phyloP scores from a whole-genome alignment of 1,140 invertebrate species.

The Hyles vespertilio region DNA sequence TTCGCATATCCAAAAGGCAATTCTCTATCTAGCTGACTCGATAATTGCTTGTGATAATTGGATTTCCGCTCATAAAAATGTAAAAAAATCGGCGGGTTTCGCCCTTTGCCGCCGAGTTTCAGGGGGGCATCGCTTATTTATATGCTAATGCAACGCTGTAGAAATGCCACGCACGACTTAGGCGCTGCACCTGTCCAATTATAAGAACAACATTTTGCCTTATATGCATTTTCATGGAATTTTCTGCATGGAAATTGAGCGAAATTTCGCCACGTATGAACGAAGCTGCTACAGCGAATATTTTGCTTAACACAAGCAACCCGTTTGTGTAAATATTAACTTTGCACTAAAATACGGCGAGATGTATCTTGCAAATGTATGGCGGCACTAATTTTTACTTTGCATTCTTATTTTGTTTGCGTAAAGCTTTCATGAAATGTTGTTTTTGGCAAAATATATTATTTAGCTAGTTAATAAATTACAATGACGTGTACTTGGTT shows the following conservation, averaged over 20 bases:
- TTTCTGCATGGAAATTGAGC: slow-evolving; percentile 59
- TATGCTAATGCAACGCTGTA: slow-evolving; percentile 59
- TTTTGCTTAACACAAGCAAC: slow-evolving; percentile 32
- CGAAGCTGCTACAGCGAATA: slow-evolving; percentile 23
- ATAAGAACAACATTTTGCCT: slow-evolving; percentile 58
- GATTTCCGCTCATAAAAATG: slow-evolving; percentile 65
- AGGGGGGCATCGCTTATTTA: slow-evolving; percentile 60
- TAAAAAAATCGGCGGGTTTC: slow-evolving; percentile 37
- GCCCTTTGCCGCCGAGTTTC: slow-evolving; percentile 40
- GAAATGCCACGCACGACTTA: slow-evolving; percentile 58
- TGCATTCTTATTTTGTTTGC: no score
- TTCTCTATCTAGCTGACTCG: slow-evolving; percentile 53
- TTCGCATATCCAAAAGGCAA: slow-evolving; percentile 39
- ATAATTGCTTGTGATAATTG: slow-evolving; percentile 69
- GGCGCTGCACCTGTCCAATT: slow-evolving; percentile 60
- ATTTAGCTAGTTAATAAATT: no score
- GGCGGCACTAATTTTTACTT: no score
- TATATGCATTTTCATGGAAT: slow-evolving; percentile 61
- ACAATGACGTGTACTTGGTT: no score
- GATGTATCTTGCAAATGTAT: slow-evolving; percentile 1
- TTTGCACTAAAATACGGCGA: slow-evolving; percentile 15
- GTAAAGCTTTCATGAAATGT: no score
- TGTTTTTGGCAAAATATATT: no score
- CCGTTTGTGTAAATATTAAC: slow-evolving; percentile 47
- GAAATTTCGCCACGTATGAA: slow-evolving; percentile 42